phyloP scores from a whole-genome alignment of 2,797 vertebrate species.

The Sternotherus odoratus region DNA sequence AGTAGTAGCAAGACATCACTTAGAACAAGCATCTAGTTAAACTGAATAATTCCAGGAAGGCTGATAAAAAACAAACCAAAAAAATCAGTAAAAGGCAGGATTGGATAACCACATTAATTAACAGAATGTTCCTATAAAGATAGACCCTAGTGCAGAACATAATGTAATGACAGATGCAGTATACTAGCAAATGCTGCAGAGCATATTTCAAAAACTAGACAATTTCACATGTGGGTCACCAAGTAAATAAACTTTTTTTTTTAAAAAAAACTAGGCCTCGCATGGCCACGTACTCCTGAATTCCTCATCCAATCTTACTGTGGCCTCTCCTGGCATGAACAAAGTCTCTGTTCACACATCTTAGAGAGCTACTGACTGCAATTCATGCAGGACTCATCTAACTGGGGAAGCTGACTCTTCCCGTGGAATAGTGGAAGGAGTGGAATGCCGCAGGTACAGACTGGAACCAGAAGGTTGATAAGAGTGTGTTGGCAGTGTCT shows the following conservation, averaged over 20 bases:
- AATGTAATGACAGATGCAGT: background rate
- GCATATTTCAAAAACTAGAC: background rate
- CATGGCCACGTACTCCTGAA: background rate
- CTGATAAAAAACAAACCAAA: background rate
- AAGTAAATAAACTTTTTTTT: background rate
- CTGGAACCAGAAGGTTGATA: too few relatives aligned
- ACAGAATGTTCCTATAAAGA: slow-evolving; percentile 15
- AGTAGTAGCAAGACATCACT: background rate
- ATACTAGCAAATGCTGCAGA: background rate
- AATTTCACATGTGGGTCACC: fast-evolving
- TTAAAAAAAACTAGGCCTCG: background rate
- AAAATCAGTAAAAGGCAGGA: background rate
- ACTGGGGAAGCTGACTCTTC: background rate
- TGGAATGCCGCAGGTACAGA: too few relatives aligned
- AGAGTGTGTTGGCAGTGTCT: too few relatives aligned
- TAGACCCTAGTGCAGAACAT: fast-evolving
- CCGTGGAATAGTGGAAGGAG: too few relatives aligned
- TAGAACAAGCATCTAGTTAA: background rate
- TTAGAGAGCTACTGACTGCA: background rate
- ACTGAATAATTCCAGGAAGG: background rate
- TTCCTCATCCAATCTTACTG: background rate
- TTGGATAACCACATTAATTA: background rate
- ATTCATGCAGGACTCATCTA: background rate
- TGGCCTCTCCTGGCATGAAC: background rate
- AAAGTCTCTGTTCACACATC: background rate